These are phyloP conservation scores for Gallinago media DNA, from an alignment of 2,113 vertebrate genomes.

Conservation along the genomic window DNA sequence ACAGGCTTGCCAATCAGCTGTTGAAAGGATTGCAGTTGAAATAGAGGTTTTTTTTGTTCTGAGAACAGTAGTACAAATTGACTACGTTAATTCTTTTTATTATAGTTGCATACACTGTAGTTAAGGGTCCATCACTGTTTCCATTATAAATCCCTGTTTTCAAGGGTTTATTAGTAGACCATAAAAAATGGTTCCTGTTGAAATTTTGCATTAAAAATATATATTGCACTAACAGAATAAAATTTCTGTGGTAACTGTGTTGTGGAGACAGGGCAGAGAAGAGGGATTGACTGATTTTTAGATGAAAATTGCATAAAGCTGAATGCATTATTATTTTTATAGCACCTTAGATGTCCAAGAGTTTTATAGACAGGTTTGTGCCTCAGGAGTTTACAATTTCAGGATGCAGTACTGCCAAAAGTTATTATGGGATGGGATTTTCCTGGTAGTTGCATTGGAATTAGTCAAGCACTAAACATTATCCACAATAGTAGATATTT, in stretches of 20 bases:
- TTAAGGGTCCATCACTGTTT: constrained; percentile 76
- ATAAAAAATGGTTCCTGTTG: constrained; percentile 65
- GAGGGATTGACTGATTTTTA: constrained; percentile 12
- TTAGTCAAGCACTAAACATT: background rate
- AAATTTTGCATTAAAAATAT: constrained; percentile 63
- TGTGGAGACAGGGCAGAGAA: background rate
- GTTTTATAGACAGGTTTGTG: constrained; percentile 48
- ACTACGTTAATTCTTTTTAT: constrained; percentile 87
- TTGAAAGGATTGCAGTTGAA: constrained; percentile 80
- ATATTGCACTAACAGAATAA: constrained; percentile 13
- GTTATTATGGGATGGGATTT: background rate
- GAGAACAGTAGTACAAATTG: constrained; percentile 86
- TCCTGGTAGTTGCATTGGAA: background rate
- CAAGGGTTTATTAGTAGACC: constrained; percentile 75
- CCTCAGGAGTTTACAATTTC: constrained; percentile 30
- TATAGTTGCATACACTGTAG: constrained; percentile 76
- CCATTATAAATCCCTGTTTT: constrained; percentile 78
- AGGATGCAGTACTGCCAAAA: background rate
- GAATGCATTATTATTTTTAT: constrained; percentile 54
- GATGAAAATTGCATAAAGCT: constrained; percentile 39
- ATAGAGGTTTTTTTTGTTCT: constrained; percentile 80
- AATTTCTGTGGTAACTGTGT: constrained; percentile 21
- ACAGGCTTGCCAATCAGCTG: constrained; percentile 85
- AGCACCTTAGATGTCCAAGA: constrained; percentile 28
- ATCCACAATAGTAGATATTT: background rate